phyloP scores from a whole-genome alignment of 2,888 invertebrate genomes.

The Geophilus truncorum region DNA sequence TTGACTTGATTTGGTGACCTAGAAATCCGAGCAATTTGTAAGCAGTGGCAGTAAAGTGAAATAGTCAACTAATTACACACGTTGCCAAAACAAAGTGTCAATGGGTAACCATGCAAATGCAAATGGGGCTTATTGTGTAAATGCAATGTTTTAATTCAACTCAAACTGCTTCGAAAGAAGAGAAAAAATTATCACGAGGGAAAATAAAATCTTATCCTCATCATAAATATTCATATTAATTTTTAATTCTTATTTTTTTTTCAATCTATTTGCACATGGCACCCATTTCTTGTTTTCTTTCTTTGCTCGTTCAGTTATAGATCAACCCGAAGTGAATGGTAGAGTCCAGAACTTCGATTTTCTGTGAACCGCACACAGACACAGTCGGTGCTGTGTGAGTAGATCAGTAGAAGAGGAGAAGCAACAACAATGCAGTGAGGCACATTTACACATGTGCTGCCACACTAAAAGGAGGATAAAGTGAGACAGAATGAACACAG shows the following conservation, averaged over 20 bases:
- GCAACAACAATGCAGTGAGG: slow-evolving; percentile 6
- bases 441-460: neutral
- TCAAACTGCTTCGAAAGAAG: too few species aligned
- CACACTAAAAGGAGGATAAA: neutral
- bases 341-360: slow-evolving; percentile 14
- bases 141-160: too few species aligned
- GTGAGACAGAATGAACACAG: neutral
- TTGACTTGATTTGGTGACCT: neutral
- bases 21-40: neutral
- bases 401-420: neutral
- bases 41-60: neutral
- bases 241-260: too few species aligned
- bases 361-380: neutral
- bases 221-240: too few species aligned
- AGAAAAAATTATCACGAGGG: too few species aligned
- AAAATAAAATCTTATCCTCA: too few species aligned
- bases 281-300: neutral
- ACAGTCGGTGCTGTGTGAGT: neutral
- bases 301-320: neutral
- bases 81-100: neutral
- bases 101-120: neutral
- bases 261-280: neutral
- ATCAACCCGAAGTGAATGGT: slow-evolving; percentile 16
- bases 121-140: neutral
- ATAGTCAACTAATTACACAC: neutral